phyloP scores from a whole-genome alignment of 2,113 vertebrate species.

The Nerophis lumbriciformis region DNA sequence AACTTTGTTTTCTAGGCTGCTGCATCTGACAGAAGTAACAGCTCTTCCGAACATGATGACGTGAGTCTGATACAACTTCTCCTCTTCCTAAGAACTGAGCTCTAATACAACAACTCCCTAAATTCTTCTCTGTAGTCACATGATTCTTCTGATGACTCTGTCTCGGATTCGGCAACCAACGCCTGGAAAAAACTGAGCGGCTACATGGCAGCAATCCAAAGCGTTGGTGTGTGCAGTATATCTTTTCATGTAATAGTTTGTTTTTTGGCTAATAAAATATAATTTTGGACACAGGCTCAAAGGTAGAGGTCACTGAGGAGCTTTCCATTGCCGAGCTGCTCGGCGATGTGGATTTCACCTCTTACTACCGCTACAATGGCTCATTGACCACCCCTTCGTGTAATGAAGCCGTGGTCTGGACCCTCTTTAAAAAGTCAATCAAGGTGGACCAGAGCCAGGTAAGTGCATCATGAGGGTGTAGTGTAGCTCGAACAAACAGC shows the following conservation, averaged over 20 bases:
- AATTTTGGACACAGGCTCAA: constrained; percentile 14
- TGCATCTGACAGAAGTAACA: neutral
- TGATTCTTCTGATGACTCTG: neutral
- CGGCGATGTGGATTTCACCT: constrained; percentile 20
- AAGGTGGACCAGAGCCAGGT: constrained; percentile 57
- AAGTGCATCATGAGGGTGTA: constrained; percentile 8
- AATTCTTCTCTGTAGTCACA: constrained; percentile 7
- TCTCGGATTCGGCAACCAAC: neutral
- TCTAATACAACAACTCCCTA: neutral
- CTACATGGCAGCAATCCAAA: constrained; percentile 24
- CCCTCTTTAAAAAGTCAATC: constrained; percentile 61
- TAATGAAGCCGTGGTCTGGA: constrained; percentile 68
- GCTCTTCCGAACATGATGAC: neutral
- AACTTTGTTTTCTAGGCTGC: constrained; percentile 12
- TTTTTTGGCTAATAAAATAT: neutral
- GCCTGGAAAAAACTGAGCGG: constrained; percentile 43
- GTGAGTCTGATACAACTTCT: constrained; percentile 7
- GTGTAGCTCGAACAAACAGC: neutral
- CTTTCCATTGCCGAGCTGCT: constrained; percentile 61
- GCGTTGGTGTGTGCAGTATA: constrained; percentile 24
- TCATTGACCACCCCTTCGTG: constrained; percentile 71
- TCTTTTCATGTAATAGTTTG: neutral
- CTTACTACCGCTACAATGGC: constrained; percentile 67
- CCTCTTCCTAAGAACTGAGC: no score
- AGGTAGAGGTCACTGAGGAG: constrained; percentile 4